Evolutionary conservation across 2,888 invertebrate genomes (phyloP).

Genomic region (Tetragonula carbonaria): DNA sequence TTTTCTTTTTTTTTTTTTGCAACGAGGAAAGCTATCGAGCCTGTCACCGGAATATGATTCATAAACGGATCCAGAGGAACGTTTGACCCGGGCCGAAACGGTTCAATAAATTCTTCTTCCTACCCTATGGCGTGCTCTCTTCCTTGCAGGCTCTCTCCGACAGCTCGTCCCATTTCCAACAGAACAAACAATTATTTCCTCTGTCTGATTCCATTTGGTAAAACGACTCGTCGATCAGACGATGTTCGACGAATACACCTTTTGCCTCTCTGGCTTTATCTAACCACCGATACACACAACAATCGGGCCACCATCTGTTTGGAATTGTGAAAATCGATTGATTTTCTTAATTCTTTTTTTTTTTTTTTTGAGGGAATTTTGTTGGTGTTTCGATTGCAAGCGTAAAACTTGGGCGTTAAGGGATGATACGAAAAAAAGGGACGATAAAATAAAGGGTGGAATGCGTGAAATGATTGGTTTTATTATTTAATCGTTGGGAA

Average conservation of each 20-base stretch:
- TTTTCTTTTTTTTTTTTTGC: neutral
- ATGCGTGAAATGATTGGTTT: no score
- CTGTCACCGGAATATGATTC: slow-evolving; percentile 54
- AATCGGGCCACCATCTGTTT: neutral
- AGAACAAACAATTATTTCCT: slow-evolving; percentile 51
- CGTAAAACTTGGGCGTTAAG: no score
- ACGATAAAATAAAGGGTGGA: no score
- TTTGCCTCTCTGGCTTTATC: neutral
- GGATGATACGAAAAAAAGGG: no score
- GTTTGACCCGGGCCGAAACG: slow-evolving; percentile 50
- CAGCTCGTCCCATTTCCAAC: slow-evolving; percentile 34
- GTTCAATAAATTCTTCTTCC: slow-evolving; percentile 46
- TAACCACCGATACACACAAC: slow-evolving; percentile 3
- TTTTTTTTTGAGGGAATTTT: no score
- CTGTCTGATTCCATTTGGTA: slow-evolving; percentile 36
- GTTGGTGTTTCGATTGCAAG: no score
- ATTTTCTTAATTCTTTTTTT: no score
- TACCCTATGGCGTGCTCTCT: neutral
- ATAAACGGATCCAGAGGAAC: slow-evolving; percentile 46
- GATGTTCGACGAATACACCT: neutral
- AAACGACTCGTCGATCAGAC: slow-evolving; percentile 13
- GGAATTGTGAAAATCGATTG: no score
- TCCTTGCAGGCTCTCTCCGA: slow-evolving; percentile 18
- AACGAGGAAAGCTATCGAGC: slow-evolving; percentile 27
- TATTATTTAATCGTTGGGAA: no score